These are phyloP conservation scores for Chondrosia reniformis DNA, from an alignment of 37 sponge, comb jelly and placozoan genomes.

Conservation along the genomic window DNA sequence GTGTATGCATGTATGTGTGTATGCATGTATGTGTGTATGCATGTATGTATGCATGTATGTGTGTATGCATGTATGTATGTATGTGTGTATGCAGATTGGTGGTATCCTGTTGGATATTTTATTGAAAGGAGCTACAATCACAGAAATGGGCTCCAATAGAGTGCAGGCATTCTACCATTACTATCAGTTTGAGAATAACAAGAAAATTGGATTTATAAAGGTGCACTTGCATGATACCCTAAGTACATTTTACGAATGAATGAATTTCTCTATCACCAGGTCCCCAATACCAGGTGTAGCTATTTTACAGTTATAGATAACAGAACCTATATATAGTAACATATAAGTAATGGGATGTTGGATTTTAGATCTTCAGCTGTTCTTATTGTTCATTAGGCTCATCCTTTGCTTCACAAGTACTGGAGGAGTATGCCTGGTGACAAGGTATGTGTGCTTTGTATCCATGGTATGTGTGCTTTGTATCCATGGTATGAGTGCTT, in stretches of 20 bases:
- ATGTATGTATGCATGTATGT: not conserved
- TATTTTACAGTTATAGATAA: too few species aligned
- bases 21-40: not conserved
- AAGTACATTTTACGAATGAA: too few species aligned
- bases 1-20: constrained; percentile 8
- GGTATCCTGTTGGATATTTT: constrained; percentile 38
- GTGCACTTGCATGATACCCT: not conserved
- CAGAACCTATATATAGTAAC: too few species aligned
- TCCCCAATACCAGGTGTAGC: too few species aligned
- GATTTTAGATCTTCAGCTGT: not conserved
- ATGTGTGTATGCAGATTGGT: constrained; percentile 19
- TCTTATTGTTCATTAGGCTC: not conserved
- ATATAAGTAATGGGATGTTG: not conserved
- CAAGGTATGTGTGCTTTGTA: not conserved
- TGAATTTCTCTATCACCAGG: not conserved
- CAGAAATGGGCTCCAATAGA: not conserved
- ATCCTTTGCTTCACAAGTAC: constrained; percentile 5
- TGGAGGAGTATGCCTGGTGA: not conserved
- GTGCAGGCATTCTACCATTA: constrained; percentile 41
- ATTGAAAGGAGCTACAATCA: constrained; percentile 24
- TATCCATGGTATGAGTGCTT: not conserved
- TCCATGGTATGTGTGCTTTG: not conserved
- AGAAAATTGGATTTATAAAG: constrained; percentile 40
- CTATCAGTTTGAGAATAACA: constrained; percentile 15
- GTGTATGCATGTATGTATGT: not conserved